Evolutionary conservation across 2,888 invertebrate species (phyloP).

Genomic region (Erebia ligea): DNA sequence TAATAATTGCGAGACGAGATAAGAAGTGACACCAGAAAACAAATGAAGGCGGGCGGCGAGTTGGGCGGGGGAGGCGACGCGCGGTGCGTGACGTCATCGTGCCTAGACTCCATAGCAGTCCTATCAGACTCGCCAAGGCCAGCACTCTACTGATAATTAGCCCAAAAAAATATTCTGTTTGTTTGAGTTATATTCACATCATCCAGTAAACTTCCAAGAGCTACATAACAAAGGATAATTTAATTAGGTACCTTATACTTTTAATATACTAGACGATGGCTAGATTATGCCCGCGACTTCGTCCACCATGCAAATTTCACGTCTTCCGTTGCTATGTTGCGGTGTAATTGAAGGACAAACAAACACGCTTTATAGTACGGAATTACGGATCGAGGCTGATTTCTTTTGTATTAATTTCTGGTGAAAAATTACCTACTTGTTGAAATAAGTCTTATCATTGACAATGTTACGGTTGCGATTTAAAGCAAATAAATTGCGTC

Average conservation of each 20-base stretch:
- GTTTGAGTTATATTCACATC: not conserved
- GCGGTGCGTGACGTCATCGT: conserved; percentile 66
- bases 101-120: conserved; percentile 44
- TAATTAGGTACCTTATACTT: not conserved
- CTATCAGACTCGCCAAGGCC: not conserved
- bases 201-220: not conserved
- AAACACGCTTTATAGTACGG: too few species aligned
- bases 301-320: too few species aligned
- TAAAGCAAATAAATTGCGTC: conserved; percentile 38
- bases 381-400: not conserved
- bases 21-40: conserved; percentile 83
- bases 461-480: not conserved
- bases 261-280: too few species aligned
- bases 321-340: too few species aligned
- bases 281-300: too few species aligned
- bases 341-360: too few species aligned
- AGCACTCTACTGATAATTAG: not conserved
- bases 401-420: too few species aligned
- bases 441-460: not conserved
- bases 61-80: conserved; percentile 47
- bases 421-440: not conserved
- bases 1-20: conserved; percentile 83
- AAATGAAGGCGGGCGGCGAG: conserved; percentile 75
- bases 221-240: not conserved
- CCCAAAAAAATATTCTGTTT: not conserved